Evolutionary conservation across 2,888 invertebrate genomes (phyloP), one percentile per base, ranked within the genome.

Genomic region (Hypselothyrea guttata): DNA sequence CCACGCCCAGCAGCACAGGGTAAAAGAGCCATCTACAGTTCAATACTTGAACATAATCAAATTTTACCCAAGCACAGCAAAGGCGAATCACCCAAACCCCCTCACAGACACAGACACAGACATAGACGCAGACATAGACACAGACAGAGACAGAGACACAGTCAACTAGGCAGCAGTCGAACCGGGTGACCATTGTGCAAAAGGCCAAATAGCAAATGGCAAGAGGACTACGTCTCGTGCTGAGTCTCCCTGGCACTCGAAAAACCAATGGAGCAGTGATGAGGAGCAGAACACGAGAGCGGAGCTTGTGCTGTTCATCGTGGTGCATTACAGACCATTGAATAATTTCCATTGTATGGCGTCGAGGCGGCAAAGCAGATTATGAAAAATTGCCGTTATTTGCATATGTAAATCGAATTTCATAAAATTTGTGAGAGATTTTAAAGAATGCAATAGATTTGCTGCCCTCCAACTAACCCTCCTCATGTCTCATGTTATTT

Each of bases 341-440:
- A 88, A 88, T 88, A 88, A 87, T 88, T 88, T 87, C 86, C 83
- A 87, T 88, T 77, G 62, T 66, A 64, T 60, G 65, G 67, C 52
- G 61, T 55, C 56, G 71, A 64, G 70, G 61, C 70, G 61, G 68
- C 75, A 79, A 79, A 79, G 83, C 76, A 83, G 84, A 86, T 84
- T 86, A 88, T 88, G 89, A 89, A 89, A 89, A 88, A 88, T 88
- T 87, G 82, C 79, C 84, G 75, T 78, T 87, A 88, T 88, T 88
- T 88, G 88, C 88, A 88, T 88, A 89, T 87, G 88, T 86, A 88
- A 88, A 88, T 88, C 87, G 84, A 84, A 86, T 86, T 85, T 83
- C 82, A 88, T 87, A 88, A 88, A 88, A 88, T 87, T 79, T 79
- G 71, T 74, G 76, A 70, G 75, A 72, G 75, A 70, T 68, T 66